Evolutionary conservation across 2,797 vertebrate species (phyloP).

Genomic region (Poeciliopsis gracilis): DNA sequence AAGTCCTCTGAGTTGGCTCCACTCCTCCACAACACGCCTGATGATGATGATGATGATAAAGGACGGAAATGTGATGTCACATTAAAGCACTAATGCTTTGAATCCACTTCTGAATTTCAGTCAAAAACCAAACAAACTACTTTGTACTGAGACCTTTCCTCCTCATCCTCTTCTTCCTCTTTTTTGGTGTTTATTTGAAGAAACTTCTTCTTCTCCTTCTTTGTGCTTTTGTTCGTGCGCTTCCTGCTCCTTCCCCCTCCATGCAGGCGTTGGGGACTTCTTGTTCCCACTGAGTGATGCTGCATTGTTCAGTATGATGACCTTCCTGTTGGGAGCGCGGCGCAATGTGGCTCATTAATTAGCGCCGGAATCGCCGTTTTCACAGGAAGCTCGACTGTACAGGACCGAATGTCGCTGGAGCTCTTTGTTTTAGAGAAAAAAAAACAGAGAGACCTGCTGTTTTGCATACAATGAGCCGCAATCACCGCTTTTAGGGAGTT

Average conservation of each 20-base stretch:
- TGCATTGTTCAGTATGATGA: constrained; percentile 76
- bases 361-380: constrained; percentile 67
- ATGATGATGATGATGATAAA: neutral
- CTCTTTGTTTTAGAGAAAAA: constrained; percentile 59
- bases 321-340: constrained; percentile 80
- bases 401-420: constrained; percentile 34
- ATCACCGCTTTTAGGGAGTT: neutral
- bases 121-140: neutral
- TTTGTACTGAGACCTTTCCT: neutral
- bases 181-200: constrained; percentile 14
- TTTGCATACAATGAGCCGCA: constrained; percentile 58
- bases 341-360: constrained; percentile 68
- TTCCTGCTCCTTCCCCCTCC: constrained; percentile 43
- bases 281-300: constrained; percentile 59
- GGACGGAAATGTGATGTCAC: neutral
- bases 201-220: constrained; percentile 1
- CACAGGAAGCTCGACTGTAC: constrained; percentile 70
- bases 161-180: neutral
- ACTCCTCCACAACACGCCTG: neutral
- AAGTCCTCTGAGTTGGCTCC: neutral
- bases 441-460: constrained; percentile 25
- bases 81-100: neutral
- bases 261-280: constrained; percentile 23
- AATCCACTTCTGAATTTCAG: neutral
- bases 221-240: constrained; percentile 50